Conservation (phyloP, 2,113 vertebrate genomes). For the Lagopus leucura region DNA sequence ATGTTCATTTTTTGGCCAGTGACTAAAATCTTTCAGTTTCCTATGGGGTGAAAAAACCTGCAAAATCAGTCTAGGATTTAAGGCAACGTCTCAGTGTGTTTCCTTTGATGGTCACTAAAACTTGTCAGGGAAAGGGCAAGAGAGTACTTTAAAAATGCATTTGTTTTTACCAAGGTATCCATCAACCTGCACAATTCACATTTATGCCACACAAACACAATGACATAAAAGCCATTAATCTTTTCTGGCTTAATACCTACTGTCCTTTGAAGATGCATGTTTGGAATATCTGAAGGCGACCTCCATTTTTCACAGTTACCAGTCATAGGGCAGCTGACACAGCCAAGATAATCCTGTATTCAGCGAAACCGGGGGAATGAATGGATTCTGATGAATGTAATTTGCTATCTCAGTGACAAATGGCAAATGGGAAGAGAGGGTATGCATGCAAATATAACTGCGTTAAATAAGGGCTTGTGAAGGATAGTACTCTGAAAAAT, state of each 20-base stretch:
- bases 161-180: conserved; percentile 76
- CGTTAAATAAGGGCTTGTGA: conserved; percentile 70
- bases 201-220: conserved; percentile 73
- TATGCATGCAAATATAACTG: conserved; percentile 69
- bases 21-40: conserved; percentile 60
- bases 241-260: conserved; percentile 72
- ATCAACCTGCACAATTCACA: conserved; percentile 74
- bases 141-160: conserved; percentile 77
- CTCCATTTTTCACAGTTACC: conserved; percentile 76
- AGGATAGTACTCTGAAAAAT: conserved; percentile 61
- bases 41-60: conserved; percentile 52
- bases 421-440: conserved; percentile 69
- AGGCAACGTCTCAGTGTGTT: conserved; percentile 51
- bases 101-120: conserved; percentile 69
- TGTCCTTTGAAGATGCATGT: conserved; percentile 72
- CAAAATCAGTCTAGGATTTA: conserved; percentile 62
- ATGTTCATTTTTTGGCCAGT: conserved; percentile 13
- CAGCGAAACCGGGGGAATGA: conserved; percentile 72
- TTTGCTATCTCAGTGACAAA: conserved; percentile 76
- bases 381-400: conserved; percentile 77
- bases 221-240: conserved; percentile 76
- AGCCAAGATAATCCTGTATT: conserved; percentile 78
- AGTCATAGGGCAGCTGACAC: conserved; percentile 78
- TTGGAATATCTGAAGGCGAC: conserved; percentile 70
- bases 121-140: conserved; percentile 67